A percentile compares a stretch with the other conserved stretches of the same genome.
phyloP scores from a whole-genome alignment of 2,797 vertebrate genomes.

The Orientallactaga sibirica region DNA sequence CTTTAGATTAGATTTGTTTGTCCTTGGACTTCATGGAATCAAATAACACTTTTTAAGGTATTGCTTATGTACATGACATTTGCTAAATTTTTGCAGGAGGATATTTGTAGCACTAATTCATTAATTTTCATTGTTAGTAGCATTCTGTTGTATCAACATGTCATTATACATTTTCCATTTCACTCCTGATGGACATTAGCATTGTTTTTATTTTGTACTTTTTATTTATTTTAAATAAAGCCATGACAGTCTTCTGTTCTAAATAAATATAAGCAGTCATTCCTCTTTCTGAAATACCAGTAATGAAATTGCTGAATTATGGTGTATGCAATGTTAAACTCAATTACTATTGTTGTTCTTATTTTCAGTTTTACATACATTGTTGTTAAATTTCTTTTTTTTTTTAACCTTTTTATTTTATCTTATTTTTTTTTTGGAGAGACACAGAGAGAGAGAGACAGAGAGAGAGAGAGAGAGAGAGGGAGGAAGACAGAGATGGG shows the following conservation, averaged over 20 bases:
- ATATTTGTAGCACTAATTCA: neutral
- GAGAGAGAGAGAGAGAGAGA: no score
- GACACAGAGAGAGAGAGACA: no score
- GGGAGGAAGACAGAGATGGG: no score
- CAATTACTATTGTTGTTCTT: neutral
- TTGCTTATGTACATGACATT: neutral
- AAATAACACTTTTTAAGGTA: neutral
- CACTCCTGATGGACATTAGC: neutral
- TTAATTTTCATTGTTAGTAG: neutral
- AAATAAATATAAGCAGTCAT: neutral
- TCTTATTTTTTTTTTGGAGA: no score
- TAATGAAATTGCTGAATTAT: neutral
- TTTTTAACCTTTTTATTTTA: no score
- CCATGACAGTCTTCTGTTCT: neutral
- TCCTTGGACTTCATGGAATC: neutral
- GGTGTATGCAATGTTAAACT: neutral
- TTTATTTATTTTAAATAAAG: neutral
- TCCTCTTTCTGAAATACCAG: neutral
- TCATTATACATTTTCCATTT: neutral
- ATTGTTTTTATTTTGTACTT: neutral
- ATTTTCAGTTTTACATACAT: neutral
- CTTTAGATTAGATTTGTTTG: neutral
- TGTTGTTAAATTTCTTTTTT: conserved; percentile 32
- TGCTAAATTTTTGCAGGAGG: neutral
- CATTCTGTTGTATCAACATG: neutral